Evolutionary conservation across 2,113 vertebrate genomes (phyloP).

Genomic region (Hemibagrus wyckioides): DNA sequence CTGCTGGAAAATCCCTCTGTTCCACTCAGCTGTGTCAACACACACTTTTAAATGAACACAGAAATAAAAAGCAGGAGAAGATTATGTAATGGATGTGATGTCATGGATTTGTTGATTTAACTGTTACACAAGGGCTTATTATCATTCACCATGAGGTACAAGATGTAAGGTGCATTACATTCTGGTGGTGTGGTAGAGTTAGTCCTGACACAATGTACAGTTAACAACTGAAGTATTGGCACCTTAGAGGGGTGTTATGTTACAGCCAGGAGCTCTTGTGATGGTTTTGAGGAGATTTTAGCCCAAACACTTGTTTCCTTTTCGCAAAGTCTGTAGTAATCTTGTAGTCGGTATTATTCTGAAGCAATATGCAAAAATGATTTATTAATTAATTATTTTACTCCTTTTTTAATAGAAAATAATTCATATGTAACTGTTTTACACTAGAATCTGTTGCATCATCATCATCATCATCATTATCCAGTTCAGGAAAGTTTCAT

Average conservation of each 20-base stretch:
- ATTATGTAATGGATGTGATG: neutral
- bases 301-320: neutral
- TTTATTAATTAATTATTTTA: no score
- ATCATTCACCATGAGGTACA: neutral
- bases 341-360: neutral
- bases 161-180: neutral
- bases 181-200: constrained; percentile 14
- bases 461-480: no score
- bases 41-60: constrained; percentile 6
- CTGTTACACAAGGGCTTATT: neutral
- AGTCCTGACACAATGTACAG: neutral
- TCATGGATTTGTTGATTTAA: neutral
- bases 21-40: constrained; percentile 42
- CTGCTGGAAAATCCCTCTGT: constrained; percentile 49
- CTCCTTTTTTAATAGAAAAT: neutral
- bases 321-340: neutral
- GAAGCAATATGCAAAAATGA: neutral
- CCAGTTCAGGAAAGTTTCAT: neutral
- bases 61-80: neutral
- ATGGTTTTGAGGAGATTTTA: neutral
- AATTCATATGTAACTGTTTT: neutral
- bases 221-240: neutral
- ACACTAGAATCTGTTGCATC: neutral
- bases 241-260: neutral
- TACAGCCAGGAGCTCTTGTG: neutral